These are phyloP conservation scores for Poeciliopsis gracilis DNA, from an alignment of 2,797 vertebrate species.

Conservation along the genomic window DNA sequence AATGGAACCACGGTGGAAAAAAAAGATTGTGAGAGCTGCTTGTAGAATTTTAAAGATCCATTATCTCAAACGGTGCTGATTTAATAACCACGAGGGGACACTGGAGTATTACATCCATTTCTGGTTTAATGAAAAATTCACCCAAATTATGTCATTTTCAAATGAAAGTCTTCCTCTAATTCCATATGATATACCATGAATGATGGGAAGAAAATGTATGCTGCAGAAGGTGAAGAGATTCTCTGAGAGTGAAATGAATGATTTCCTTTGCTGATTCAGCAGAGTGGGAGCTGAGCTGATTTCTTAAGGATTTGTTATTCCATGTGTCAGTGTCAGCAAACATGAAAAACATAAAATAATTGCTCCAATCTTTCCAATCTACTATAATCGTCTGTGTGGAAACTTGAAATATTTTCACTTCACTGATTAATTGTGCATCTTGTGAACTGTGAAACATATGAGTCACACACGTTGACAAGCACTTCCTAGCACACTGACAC, in stretches of 20 bases:
- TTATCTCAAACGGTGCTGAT: slow-evolving; percentile 77
- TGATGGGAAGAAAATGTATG: slow-evolving; percentile 51
- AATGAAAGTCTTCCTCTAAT: slow-evolving; percentile 47
- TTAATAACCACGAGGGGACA: slow-evolving; percentile 73
- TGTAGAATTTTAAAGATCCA: slow-evolving; percentile 80
- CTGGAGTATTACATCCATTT: slow-evolving; percentile 69
- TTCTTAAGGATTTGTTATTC: slow-evolving; percentile 52
- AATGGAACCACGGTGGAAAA: slow-evolving; percentile 32
- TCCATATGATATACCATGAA: slow-evolving; percentile 25
- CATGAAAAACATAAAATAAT: slow-evolving; percentile 52
- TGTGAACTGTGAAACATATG: slow-evolving; percentile 49
- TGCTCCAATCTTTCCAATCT: slow-evolving; percentile 49
- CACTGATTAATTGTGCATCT: slow-evolving; percentile 44
- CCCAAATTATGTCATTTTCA: slow-evolving; percentile 68
- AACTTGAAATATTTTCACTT: slow-evolving; percentile 36
- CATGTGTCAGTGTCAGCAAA: slow-evolving; percentile 59
- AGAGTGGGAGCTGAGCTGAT: slow-evolving; percentile 49
- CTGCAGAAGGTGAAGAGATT: slow-evolving; percentile 24
- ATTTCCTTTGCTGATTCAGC: slow-evolving; percentile 64
- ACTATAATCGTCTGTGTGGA: slow-evolving; percentile 35
- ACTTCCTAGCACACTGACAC: slow-evolving; percentile 8
- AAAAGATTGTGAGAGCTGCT: slow-evolving; percentile 65
- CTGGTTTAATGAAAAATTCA: slow-evolving; percentile 71
- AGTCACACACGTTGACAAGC: slow-evolving; percentile 49
- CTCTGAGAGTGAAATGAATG: slow-evolving; percentile 41